Evolutionary conservation across 2,888 invertebrate species (phyloP), one percentile per base, ranked within the genome.

Genomic region (Clistopyga incitator): DNA sequence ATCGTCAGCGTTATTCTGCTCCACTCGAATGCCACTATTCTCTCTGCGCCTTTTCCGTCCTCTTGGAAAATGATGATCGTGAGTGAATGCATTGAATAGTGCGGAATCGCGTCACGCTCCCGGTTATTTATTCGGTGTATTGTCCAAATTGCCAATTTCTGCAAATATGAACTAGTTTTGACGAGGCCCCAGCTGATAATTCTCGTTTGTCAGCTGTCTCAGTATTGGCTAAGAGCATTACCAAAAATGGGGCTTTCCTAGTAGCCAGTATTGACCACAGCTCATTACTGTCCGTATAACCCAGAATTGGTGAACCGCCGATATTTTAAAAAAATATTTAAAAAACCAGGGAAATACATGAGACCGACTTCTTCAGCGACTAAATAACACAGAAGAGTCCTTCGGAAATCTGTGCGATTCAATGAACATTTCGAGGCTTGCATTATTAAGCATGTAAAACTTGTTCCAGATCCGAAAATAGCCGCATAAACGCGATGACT

Each of bases 1-100:
- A 87, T 86, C 85, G 78, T 80, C 52, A 42, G 50, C 70, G 47
- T 54, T 77, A 64, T 75, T 64, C 50, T 23, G 29, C 74, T 20
- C 59, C 15, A 50, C 64, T 74, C 50, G 20, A 42, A 59, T n/a
- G n/a, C 6, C 10, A 18, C 34, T 56, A 52, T 20, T 54, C 18
- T 11, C 18, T 6, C 47, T 15, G 34, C 64, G 20, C 6, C 3
- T 4, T 34, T 25, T 52, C 6, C 72, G 64, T 38, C 23, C 61
- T 52, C 50, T 34, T 25, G 47, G 68, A 70, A 29, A 71, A 70
- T 78, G 78, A 82, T 85, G 76, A 78, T 82, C 81, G 74, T 78
- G 78, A 81, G 38, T 47, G 50, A 47, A 20, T 20, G n/a, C 10
- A 50, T 34, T 29, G n/a, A 18, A 75, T 61, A 61, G 34, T 64